These are phyloP conservation scores for Cynodonichthys magdalenae DNA, from an alignment of 2,797 vertebrate genomes.

Conservation along the genomic window DNA sequence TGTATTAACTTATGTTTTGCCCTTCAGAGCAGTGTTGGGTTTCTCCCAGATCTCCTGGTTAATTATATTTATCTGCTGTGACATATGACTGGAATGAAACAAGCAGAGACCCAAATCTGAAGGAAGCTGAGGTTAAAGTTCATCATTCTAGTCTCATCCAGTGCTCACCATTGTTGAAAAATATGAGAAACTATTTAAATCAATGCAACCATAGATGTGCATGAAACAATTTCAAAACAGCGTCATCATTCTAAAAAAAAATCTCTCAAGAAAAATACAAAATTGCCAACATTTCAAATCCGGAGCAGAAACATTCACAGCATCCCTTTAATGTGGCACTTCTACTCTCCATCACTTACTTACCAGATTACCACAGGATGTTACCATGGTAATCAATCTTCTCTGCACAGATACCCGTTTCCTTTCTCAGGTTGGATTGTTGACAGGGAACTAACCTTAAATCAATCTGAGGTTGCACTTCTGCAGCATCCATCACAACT, in stretches of 20 bases:
- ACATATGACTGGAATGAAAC: conserved; percentile 26
- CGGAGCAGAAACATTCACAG: conserved; percentile 18
- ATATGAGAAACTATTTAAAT: conserved; percentile 15
- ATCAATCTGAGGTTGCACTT: conserved; percentile 55
- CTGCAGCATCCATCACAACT: conserved; percentile 52
- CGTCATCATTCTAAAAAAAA: conserved; percentile 2
- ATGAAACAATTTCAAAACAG: background rate
- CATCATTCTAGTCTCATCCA: background rate
- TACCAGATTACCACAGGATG: conserved; percentile 43
- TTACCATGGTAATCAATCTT: conserved; percentile 45
- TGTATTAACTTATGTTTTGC: conserved; percentile 21
- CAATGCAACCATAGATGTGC: background rate
- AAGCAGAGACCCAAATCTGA: conserved; percentile 13
- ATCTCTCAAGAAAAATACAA: background rate
- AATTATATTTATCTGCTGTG: conserved; percentile 37
- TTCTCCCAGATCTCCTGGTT: conserved; percentile 33
- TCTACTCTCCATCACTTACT: conserved; percentile 24
- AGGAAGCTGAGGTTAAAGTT: conserved; percentile 27
- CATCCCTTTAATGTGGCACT: background rate
- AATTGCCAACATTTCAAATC: conserved; percentile 4
- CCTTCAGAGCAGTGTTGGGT: conserved; percentile 2
- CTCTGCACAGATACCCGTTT: conserved; percentile 33
- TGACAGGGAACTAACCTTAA: conserved; percentile 57
- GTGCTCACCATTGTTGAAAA: background rate
- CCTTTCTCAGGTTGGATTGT: conserved; percentile 41